Evolutionary conservation across 1,140 invertebrate species (phyloP), one percentile per base, ranked within the genome.

Genomic region (Calliphora vicina): DNA sequence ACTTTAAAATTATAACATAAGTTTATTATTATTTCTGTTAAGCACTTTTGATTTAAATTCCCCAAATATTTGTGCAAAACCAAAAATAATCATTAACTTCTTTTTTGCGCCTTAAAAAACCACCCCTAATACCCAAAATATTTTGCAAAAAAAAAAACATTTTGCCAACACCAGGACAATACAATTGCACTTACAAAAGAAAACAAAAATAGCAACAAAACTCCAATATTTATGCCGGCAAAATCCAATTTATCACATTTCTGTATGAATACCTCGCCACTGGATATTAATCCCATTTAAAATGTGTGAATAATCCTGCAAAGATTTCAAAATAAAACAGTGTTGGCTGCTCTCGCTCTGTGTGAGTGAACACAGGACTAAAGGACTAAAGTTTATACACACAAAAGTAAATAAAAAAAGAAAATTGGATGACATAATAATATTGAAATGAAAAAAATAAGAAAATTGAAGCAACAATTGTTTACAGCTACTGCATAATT

Each of bases 211-310:
- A 35, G 10, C 6, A 35, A 10, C 6, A 35, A 35, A 35, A 35
- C 10, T 10, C 35, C 6, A 35, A 35, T 8, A 5, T 35, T 35
- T 35, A 8, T 8, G 35, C 35, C 35, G 35, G 10, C 35, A 50
- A 67, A 67, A 67, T 67, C 61, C 61, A 67, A 67, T 67, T 67
- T 67, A 25, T 67, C n/a, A 67, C 61, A 23, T 23, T 67, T 67
- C n/a, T 67, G 23, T 67, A 23, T 67, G 61, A 67, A 20, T 23
- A 67, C n/a, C 20, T 67, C 61, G 20, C 61, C 61, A 67, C 61
- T 23, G 61, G 61, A 67, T 67, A 78, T 45, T 25, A 78, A 78
- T 78, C 74, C 74, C 15, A 78, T 78, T 78, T 78, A 43, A 43
- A 78, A 78, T 78, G 74, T 78, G 74, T 78, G 23, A 78, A 78